phyloP scores from a whole-genome alignment of 2,888 invertebrate species.

The Portevinia maculata region DNA sequence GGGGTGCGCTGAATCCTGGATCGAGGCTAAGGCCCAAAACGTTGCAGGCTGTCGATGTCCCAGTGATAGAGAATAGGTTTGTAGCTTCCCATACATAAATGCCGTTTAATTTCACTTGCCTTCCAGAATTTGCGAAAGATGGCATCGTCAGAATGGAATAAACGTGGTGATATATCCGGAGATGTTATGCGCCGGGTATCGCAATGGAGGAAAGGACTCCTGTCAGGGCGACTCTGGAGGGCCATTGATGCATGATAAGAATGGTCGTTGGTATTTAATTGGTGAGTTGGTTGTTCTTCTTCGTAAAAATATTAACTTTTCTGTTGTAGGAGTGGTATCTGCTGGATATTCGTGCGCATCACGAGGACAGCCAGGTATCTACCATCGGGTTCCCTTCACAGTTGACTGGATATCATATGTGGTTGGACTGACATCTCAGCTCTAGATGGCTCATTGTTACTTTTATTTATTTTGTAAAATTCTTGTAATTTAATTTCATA shows the following conservation, averaged over 20 bases:
- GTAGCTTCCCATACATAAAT: slow-evolving; percentile 13
- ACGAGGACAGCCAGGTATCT: slow-evolving; percentile 96
- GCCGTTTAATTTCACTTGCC: no score
- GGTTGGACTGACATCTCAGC: slow-evolving; percentile 81
- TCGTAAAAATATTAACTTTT: slow-evolving; percentile 50
- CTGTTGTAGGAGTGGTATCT: slow-evolving; percentile 89
- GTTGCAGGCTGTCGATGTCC: slow-evolving; percentile 95
- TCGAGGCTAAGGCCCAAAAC: slow-evolving; percentile 94
- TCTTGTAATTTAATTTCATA: slow-evolving; percentile 44
- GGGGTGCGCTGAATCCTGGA: slow-evolving; percentile 94
- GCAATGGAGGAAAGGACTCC: slow-evolving; percentile 89
- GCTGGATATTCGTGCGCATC: slow-evolving; percentile 97
- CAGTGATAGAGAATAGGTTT: slow-evolving; percentile 93
- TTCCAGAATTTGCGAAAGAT: slow-evolving; percentile 85
- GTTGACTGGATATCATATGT: slow-evolving; percentile 95
- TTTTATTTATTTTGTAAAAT: slow-evolving; percentile 58
- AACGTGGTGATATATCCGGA: slow-evolving; percentile 93
- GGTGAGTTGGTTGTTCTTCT: slow-evolving; percentile 77
- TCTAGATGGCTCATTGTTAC: slow-evolving; percentile 75
- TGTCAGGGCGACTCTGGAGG: slow-evolving; percentile 90
- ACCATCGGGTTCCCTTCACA: slow-evolving; percentile 95
- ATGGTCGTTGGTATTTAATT: slow-evolving; percentile 94
- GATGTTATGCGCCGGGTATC: slow-evolving; percentile 97
- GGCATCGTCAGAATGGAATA: slow-evolving; percentile 86
- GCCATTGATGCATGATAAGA: slow-evolving; percentile 93